A percentile compares a stretch with the other conserved stretches of the same genome.
Conservation (phyloP, 1,140 invertebrate genomes). For the Oedothorax gibbosus region DNA sequence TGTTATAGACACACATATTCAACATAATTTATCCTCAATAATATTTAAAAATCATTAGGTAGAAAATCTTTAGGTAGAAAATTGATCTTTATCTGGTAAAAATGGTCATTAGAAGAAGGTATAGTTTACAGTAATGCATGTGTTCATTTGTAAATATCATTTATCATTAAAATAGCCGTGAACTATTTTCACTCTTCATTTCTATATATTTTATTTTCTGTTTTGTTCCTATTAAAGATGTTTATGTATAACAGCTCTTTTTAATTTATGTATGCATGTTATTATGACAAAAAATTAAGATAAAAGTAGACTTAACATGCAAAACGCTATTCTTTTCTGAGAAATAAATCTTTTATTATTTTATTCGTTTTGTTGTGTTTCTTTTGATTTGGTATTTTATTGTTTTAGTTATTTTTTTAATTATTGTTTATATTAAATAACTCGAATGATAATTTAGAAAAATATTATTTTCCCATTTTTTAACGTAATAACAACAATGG, state of each 20-base stretch:
- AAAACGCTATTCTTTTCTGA: conserved; percentile 28
- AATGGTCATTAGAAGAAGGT: background rate
- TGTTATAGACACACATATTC: no score
- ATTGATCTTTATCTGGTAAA: no score
- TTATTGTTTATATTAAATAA: background rate
- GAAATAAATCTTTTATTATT: conserved; percentile 33
- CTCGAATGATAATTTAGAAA: no score
- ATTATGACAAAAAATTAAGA: background rate
- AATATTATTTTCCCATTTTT: no score
- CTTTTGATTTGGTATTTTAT: conserved; percentile 9
- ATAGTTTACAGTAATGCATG: background rate
- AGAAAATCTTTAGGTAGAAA: no score
- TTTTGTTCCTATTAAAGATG: conserved; percentile 48
- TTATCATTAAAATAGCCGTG: background rate
- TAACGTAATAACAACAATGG: no score
- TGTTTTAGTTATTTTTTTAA: background rate
- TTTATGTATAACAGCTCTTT: background rate
- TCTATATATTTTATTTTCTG: conserved; percentile 20
- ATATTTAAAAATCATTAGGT: no score
- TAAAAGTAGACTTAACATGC: conserved; percentile 11
- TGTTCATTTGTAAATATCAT: conserved; percentile 34
- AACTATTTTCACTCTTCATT: conserved; percentile 33
- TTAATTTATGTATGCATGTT: conserved; percentile 27
- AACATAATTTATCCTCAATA: no score
- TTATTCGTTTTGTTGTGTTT: conserved; percentile 21